Conservation (phyloP, 2,888 invertebrate genomes). For the Polydrusus tereticollis region DNA sequence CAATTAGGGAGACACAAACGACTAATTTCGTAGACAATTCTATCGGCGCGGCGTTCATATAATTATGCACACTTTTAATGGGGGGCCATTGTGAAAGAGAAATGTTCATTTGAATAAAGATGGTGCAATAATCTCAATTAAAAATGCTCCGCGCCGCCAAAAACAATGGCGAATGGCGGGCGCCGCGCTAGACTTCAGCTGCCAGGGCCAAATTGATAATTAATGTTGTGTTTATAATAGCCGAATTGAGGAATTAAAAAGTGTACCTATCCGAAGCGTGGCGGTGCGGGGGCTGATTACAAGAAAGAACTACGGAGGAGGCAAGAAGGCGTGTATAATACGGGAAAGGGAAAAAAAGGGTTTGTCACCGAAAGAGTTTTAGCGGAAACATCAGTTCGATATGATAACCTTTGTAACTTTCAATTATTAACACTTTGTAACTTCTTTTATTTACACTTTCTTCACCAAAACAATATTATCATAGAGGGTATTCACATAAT, state of each 20-base stretch:
- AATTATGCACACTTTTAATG: conserved; percentile 68
- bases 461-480: too few relatives aligned
- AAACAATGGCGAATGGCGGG: conserved; percentile 63
- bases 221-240: conserved; percentile 69
- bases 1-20: conserved; percentile 68
- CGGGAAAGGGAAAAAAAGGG: not conserved
- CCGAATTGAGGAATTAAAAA: conserved; percentile 67
- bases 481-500: too few relatives aligned
- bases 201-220: conserved; percentile 65
- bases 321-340: conserved; percentile 44
- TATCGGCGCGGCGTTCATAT: conserved; percentile 60
- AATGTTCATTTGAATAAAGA: conserved; percentile 67
- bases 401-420: too few relatives aligned
- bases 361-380: conserved; percentile 12
- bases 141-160: conserved; percentile 65
- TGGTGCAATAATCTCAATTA: conserved; percentile 69
- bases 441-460: too few relatives aligned
- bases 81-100: conserved; percentile 61
- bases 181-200: conserved; percentile 54
- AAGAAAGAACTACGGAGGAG: conserved; percentile 55
- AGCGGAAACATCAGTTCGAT: too few relatives aligned
- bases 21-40: conserved; percentile 66
- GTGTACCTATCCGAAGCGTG: conserved; percentile 64
- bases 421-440: too few relatives aligned
- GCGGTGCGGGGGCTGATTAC: conserved; percentile 59